Percentiles rank a stretch among this genome's conserved stretches.
Conservation (phyloP, 2,888 invertebrate genomes). For the Steromphala cineraria region DNA sequence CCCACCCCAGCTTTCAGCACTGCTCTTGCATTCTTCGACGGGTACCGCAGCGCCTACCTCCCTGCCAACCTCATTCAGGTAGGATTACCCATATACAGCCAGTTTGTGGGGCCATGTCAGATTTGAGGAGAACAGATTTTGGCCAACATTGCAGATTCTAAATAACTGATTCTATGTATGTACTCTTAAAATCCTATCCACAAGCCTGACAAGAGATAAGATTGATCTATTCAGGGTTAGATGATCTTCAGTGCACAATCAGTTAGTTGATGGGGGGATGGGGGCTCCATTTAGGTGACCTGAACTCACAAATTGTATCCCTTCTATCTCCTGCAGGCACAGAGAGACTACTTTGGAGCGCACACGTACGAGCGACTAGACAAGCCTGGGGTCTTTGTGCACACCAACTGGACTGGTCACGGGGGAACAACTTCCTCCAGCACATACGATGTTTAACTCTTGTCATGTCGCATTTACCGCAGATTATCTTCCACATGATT, state of each 20-base stretch:
- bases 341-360: constrained; percentile 98
- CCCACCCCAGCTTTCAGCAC: constrained; percentile 95
- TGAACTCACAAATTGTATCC: background rate
- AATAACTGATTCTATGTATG: no score
- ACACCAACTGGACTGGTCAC: constrained; percentile 99
- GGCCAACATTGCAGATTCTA: no score
- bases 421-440: constrained; percentile 79
- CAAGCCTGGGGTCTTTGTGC: constrained; percentile 91
- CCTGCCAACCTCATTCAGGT: constrained; percentile 97
- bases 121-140: no score
- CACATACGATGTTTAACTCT: constrained; percentile 67
- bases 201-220: no score
- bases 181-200: no score
- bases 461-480: no score
- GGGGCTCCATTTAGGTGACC: no score
- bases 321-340: constrained; percentile 81
- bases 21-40: constrained; percentile 97
- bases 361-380: constrained; percentile 95
- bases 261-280: no score
- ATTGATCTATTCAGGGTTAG: no score
- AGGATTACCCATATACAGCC: background rate
- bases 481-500: no score
- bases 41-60: constrained; percentile 88
- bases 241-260: no score
- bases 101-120: no score